These are phyloP conservation scores for Heterotilapia buettikoferi DNA, from an alignment of 2,113 vertebrate species.

Conservation along the genomic window DNA sequence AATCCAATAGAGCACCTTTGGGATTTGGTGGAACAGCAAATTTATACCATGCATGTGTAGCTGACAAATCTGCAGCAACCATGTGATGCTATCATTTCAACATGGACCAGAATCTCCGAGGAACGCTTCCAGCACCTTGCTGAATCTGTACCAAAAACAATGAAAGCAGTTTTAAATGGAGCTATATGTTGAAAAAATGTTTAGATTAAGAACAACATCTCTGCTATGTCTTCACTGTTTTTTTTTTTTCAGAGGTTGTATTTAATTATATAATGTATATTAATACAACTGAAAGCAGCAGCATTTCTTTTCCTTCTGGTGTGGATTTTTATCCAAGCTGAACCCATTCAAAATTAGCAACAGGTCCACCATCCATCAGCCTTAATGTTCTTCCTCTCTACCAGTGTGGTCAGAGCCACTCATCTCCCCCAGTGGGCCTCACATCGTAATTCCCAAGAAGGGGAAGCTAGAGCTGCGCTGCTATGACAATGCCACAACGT, in stretches of 20 bases:
- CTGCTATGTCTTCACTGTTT: not conserved
- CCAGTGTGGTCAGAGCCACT: constrained; percentile 61
- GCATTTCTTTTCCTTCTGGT: not conserved
- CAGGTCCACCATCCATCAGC: not conserved
- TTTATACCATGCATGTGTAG: not conserved
- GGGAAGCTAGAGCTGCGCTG: constrained; percentile 66
- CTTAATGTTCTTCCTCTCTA: constrained; percentile 9
- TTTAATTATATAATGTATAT: not conserved
- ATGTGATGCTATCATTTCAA: not conserved
- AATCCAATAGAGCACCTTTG: not conserved
- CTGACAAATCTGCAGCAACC: not conserved
- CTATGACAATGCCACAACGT: constrained; percentile 40
- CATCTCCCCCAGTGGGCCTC: constrained; percentile 62
- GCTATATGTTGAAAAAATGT: not conserved
- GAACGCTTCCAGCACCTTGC: not conserved
- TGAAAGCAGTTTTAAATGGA: not conserved
- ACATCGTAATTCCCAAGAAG: constrained; percentile 63
- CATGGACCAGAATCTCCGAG: not conserved
- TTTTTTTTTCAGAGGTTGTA: not conserved
- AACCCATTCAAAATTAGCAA: not conserved
- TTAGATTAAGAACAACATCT: not conserved
- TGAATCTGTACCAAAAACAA: not conserved
- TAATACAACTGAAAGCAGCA: not conserved
- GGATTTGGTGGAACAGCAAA: not conserved
- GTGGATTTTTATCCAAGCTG: not conserved